These are phyloP conservation scores for Sericinus montela DNA, from an alignment of 2,888 invertebrate genomes.

Conservation along the genomic window DNA sequence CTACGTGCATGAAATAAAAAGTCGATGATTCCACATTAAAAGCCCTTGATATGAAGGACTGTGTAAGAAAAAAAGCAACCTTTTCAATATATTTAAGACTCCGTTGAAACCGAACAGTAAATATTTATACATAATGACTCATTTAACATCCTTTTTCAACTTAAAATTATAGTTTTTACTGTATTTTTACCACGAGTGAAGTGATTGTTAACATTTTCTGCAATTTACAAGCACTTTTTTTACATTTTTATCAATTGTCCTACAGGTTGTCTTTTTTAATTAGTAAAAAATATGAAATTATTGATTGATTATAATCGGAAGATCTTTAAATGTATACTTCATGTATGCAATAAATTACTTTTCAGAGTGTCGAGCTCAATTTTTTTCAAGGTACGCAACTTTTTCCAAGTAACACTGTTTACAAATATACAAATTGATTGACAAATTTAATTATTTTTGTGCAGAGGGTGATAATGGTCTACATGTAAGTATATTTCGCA, in stretches of 20 bases:
- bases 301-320: slow-evolving; percentile 31
- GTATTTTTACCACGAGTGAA: not conserved
- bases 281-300: not conserved
- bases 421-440: no score
- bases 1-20: slow-evolving; percentile 67
- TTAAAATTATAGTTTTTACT: not conserved
- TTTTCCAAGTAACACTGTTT: no score
- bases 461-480: no score
- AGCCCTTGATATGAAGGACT: slow-evolving; percentile 62
- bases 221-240: no score
- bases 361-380: slow-evolving; percentile 11
- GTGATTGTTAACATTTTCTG: not conserved
- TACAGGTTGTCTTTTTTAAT: slow-evolving; percentile 5
- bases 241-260: no score
- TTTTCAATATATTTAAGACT: slow-evolving; percentile 38
- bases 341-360: slow-evolving; percentile 51
- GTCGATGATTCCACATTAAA: slow-evolving; percentile 53
- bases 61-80: slow-evolving; percentile 56
- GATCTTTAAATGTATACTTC: slow-evolving; percentile 33
- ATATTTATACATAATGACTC: not conserved
- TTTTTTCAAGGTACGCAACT: slow-evolving; percentile 37
- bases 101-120: not conserved
- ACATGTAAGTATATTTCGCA: no score
- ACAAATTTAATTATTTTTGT: no score
- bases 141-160: not conserved